Percentiles rank a stretch among this genome's conserved stretches.
phyloP scores from a whole-genome alignment of 1,140 invertebrate species.

The Neodiprion fabricii region DNA sequence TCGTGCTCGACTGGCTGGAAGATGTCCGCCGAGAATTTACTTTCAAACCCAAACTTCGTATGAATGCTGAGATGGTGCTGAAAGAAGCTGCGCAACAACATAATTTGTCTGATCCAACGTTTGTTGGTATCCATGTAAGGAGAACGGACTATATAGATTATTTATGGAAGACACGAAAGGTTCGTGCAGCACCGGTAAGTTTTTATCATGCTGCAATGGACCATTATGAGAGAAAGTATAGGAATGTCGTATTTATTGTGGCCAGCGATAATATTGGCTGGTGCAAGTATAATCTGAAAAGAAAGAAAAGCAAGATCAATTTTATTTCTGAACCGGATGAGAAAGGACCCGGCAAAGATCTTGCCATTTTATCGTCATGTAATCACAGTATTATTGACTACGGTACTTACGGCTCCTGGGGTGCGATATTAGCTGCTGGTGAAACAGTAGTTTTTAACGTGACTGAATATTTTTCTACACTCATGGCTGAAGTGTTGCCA shows the following conservation, averaged over 20 bases:
- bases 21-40: conserved; percentile 66
- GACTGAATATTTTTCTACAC: conserved; percentile 62
- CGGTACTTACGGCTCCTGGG: conserved; percentile 75
- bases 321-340: conserved; percentile 58
- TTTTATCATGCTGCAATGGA: conserved; percentile 67
- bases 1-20: conserved; percentile 64
- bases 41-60: conserved; percentile 59
- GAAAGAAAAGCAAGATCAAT: conserved; percentile 57
- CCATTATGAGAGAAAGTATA: conserved; percentile 64
- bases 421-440: conserved; percentile 69
- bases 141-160: conserved; percentile 68
- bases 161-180: conserved; percentile 61
- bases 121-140: conserved; percentile 67
- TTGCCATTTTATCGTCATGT: conserved; percentile 70
- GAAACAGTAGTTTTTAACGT: conserved; percentile 68
- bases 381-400: conserved; percentile 75
- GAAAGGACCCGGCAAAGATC: conserved; percentile 65
- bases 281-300: conserved; percentile 63
- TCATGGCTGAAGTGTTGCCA: conserved; percentile 63
- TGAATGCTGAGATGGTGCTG: conserved; percentile 59
- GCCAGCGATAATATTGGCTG: conserved; percentile 70
- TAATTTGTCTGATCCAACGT: conserved; percentile 52
- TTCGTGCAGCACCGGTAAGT: conserved; percentile 59
- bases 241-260: conserved; percentile 64
- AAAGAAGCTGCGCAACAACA: conserved; percentile 47